Conservation (phyloP, 2,888 invertebrate genomes). For the Prenolepis imparis region DNA sequence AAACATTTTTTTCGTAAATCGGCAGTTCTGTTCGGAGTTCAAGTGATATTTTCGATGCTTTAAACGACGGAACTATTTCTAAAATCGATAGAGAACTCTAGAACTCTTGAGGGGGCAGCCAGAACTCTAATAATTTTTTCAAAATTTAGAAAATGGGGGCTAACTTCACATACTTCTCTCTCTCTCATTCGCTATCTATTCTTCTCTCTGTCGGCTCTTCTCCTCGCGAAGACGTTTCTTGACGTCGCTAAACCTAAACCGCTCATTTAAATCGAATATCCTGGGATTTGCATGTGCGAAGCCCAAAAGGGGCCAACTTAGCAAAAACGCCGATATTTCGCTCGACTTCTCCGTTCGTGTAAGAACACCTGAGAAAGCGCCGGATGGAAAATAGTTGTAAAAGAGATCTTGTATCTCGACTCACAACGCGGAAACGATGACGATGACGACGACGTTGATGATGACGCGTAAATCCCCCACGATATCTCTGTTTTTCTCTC, state of each 20-base stretch:
- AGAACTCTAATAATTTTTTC: too few relatives aligned
- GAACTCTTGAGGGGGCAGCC: too few relatives aligned
- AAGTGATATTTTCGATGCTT: too few relatives aligned
- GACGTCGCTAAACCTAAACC: conserved; percentile 38
- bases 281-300: background rate
- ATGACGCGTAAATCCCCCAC: conserved; percentile 48
- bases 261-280: conserved; percentile 40
- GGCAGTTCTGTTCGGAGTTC: too few relatives aligned
- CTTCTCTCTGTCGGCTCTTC: conserved; percentile 11
- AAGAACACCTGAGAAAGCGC: conserved; percentile 28
- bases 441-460: conserved; percentile 63
- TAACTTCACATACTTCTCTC: too few relatives aligned
- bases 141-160: too few relatives aligned
- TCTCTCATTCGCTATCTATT: background rate
- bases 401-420: conserved; percentile 18
- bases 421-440: conserved; percentile 55
- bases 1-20: too few relatives aligned
- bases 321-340: conserved; percentile 70
- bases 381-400: conserved; percentile 11
- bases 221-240: conserved; percentile 36
- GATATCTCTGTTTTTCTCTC: conserved; percentile 66
- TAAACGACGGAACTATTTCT: too few relatives aligned
- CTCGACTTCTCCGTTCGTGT: conserved; percentile 49
- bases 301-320: conserved; percentile 31
- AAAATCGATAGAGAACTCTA: too few relatives aligned